Evolutionary conservation across 2,888 invertebrate species (phyloP).

Genomic region (Drosophila fungiperda): DNA sequence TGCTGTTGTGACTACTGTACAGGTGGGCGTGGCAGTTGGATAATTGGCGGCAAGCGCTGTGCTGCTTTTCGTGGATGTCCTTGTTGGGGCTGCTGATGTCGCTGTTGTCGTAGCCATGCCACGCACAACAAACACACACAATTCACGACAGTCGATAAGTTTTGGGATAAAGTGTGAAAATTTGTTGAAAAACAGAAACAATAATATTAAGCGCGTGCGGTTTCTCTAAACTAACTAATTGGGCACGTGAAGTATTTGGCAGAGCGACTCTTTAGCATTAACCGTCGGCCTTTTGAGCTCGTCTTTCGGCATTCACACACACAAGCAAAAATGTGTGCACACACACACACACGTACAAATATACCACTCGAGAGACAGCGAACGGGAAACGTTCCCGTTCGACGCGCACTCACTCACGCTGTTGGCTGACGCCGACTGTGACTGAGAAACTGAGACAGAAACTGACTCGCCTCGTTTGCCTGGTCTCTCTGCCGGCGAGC

Average conservation of each 20-base stretch:
- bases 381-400: conserved; percentile 70
- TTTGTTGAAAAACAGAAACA: background rate
- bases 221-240: conserved; percentile 6
- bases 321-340: no score
- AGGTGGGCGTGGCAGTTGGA: conserved; percentile 35
- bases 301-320: conserved; percentile 39
- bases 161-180: background rate
- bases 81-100: conserved; percentile 73
- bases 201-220: conserved; percentile 22
- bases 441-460: conserved; percentile 69
- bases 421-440: conserved; percentile 78
- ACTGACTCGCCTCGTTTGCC: conserved; percentile 46
- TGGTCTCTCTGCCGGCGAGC: conserved; percentile 35
- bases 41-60: conserved; percentile 23
- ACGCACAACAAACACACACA: conserved; percentile 25
- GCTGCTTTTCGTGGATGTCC: conserved; percentile 80
- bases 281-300: conserved; percentile 42
- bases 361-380: conserved; percentile 39
- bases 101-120: conserved; percentile 73
- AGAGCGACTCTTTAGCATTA: conserved; percentile 23
- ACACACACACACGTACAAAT: conserved; percentile 5
- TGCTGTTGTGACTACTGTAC: conserved; percentile 24
- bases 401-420: conserved; percentile 79
- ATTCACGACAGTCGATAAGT: conserved; percentile 6
- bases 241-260: conserved; percentile 12